A percentile compares a stretch with the other conserved stretches of the same genome.
Evolutionary conservation across 2,113 vertebrate genomes (phyloP).

Genomic region (Entomyzon cyanotis): DNA sequence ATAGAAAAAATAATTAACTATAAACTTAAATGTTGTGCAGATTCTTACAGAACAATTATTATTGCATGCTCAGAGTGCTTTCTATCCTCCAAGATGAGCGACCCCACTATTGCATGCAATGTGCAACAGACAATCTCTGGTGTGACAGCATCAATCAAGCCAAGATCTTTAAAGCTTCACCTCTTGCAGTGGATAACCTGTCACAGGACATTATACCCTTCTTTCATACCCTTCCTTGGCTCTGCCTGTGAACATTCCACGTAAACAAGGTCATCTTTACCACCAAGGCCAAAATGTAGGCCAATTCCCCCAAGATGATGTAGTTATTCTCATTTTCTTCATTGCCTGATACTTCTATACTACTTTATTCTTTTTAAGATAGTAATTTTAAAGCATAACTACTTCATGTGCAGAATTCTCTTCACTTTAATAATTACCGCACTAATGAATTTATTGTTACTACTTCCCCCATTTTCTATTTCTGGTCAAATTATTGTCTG

Average conservation of each 20-base stretch:
- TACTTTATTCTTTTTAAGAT: slow-evolving; percentile 3
- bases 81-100: background rate
- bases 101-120: background rate
- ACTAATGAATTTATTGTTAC: slow-evolving; percentile 60
- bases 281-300: slow-evolving; percentile 55
- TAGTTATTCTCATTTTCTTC: slow-evolving; percentile 39
- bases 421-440: slow-evolving; percentile 16
- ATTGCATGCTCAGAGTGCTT: background rate
- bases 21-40: background rate
- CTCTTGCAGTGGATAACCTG: background rate
- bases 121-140: background rate
- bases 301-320: slow-evolving; percentile 37
- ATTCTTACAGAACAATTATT: background rate
- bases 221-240: background rate
- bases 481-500: slow-evolving; percentile 61
- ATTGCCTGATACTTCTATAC: background rate
- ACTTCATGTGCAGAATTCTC: slow-evolving; percentile 10
- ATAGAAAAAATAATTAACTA: background rate
- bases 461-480: slow-evolving; percentile 59
- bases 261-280: slow-evolving; percentile 55
- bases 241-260: background rate
- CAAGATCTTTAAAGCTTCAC: background rate
- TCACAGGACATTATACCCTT: background rate
- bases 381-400: slow-evolving; percentile 26
- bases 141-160: background rate